Base-by-base conservation (phyloP, 2,888 invertebrate genomes). In the Drosophila neonasuta region DNA sequence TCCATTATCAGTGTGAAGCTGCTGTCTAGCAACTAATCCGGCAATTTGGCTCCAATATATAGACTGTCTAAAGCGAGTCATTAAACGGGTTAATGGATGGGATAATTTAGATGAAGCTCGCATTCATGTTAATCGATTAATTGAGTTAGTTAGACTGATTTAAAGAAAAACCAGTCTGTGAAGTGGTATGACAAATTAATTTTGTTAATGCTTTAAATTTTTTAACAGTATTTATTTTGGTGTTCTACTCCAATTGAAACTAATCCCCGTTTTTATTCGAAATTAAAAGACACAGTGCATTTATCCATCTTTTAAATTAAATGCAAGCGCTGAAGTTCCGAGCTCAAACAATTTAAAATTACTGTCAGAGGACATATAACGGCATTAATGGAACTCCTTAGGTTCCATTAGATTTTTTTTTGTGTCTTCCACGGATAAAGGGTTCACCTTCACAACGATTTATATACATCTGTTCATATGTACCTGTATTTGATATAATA, bases 401-500 rank as follows among this genome's bases (percentile, higher is more conserved):
- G 32, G 29, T 32, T 9, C 54, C 20, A 54, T 54, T 20, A 6
- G n/a, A 32, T 32, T 54, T 17, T 54, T 17, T 30, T n/a, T 2
- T 17, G 11, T 8, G n/a, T 3, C 2, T 13, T 9, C n/a, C 30
- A 9, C 20, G 11, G 11, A 29, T 7, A 36, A 60, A 17, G 42
- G 57, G 10, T 74, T 8, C 50, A 34, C 10, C 9, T 15, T 9
- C 13, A 24, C 10, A 2, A 13, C 20, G 15, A 50, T 57, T 58
- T 67, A 17, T 50, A 63, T 74, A 24, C 24, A 24, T 6, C 6
- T 24, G 24, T 24, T 5, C 24, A 24, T 24, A 24, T 24, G 24
- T 24, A 71, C 56, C 59, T 67, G 59, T 64, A 67, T 80, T 80
- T 57, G 68, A 58, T 49, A 56, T 60, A 79, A 80, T 79, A 79